Base-by-base conservation (phyloP, 2,888 invertebrate species). In the Galerucella calmariensis region DNA sequence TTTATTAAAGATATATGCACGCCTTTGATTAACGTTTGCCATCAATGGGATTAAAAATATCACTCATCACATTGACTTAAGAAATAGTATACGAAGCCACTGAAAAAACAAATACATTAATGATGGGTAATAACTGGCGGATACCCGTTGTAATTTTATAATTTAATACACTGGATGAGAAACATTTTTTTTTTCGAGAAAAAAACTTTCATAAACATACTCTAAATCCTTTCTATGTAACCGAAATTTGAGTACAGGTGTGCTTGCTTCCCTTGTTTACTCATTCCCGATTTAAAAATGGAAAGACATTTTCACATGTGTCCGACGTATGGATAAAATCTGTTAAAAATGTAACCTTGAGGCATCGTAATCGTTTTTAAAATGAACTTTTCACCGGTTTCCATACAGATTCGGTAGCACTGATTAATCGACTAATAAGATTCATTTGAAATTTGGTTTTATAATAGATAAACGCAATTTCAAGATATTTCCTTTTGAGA, bases 301-400 rank as follows among this genome's bases (percentile, higher is more conserved):
- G 35, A 65, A 4, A 41, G 16, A 72, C 58, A 72, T 35, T 44
- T 69, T 14, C 48, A 67, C 66, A 67, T 48, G 48, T 67, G 72
- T 46, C 65, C 20, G 12, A 35, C 72, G 48, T 61, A 58, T 72
- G 72, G 46, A 16, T 27, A 16, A 11, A 24, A 59, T 67, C 53
- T 44, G 58, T 67, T 35, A 27, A 46, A 41, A 10, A 48, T 59
- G 20, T 44, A 67, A 72, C 72, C 67, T 67, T 72, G 59, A 24
- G 41, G 35, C 35, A 35, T 27, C 20, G 6, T 24, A 27, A 20
- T 61, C 24, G 46, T 58, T 41, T 27, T 72, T 72, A 59, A 61
- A 59, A 27, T 59, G n/a, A 51, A n/a, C 14, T 4, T 1, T 14
- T 51, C 14, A 51, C n/a, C n/a, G 51, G n/a, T n/a, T n/a, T 51